Conservation (phyloP, 2,888 invertebrate genomes). For the Eulithis testata region DNA sequence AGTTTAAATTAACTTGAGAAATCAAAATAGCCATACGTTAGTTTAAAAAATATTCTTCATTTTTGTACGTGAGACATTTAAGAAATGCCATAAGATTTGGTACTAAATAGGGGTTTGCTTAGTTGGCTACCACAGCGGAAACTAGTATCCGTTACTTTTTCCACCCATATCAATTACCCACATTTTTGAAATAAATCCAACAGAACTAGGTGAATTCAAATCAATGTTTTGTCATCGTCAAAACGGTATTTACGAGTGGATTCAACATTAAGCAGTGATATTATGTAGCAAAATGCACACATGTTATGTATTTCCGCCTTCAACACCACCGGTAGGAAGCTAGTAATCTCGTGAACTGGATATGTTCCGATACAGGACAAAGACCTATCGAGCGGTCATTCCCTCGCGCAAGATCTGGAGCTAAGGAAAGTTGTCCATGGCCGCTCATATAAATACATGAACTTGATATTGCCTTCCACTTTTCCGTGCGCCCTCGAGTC, state of each 20-base stretch:
- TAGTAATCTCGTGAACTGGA: conserved; percentile 65
- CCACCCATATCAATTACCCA: neutral
- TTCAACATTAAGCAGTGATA: neutral
- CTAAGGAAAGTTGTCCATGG: conserved; percentile 73
- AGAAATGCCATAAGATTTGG: conserved; percentile 4
- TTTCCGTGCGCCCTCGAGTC: conserved; percentile 66
- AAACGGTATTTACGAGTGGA: neutral
- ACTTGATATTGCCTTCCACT: conserved; percentile 78
- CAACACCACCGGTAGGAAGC: conserved; percentile 54
- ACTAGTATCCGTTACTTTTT: conserved; percentile 29
- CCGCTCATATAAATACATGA: conserved; percentile 79
- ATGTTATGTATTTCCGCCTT: conserved; percentile 51
- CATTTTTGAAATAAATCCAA: conserved; percentile 4
- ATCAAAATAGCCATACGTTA: too few species aligned
- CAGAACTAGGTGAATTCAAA: conserved; percentile 1
- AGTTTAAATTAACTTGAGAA: too few species aligned
- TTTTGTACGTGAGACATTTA: neutral
- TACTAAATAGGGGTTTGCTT: conserved; percentile 5
- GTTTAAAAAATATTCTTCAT: neutral
- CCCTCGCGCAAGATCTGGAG: conserved; percentile 71
- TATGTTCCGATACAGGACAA: conserved; percentile 77
- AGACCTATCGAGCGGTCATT: conserved; percentile 79
- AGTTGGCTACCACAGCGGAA: conserved; percentile 23
- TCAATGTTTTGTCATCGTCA: neutral
- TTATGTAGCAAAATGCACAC: conserved; percentile 28